Evolutionary conservation across 2,888 invertebrate species (phyloP).

Genomic region (Cybosia mesomella): DNA sequence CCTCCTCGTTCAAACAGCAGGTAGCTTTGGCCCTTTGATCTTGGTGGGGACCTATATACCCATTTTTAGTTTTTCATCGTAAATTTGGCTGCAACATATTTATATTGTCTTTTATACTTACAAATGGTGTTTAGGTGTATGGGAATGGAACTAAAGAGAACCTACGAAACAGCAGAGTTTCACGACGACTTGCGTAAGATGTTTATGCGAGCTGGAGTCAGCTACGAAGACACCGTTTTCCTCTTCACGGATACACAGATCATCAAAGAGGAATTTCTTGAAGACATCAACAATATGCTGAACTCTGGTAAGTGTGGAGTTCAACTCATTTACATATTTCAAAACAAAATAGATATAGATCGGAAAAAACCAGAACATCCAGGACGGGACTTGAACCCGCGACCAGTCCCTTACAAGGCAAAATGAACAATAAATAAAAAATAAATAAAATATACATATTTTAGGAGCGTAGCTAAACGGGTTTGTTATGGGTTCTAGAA

Average conservation of each 20-base stretch:
- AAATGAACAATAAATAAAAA: too few species aligned
- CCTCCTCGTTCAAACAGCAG: neutral
- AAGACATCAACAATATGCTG: constrained; percentile 96
- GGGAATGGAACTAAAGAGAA: constrained; percentile 95
- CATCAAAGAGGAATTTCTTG: constrained; percentile 95
- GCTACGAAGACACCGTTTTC: constrained; percentile 92
- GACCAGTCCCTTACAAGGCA: too few species aligned
- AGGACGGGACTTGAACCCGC: too few species aligned
- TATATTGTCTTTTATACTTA: neutral
- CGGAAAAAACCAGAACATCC: too few species aligned
- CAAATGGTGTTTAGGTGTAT: constrained; percentile 87
- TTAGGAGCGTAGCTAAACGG: too few species aligned
- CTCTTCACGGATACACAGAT: constrained; percentile 97
- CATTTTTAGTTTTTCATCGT: neutral
- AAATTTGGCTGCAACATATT: neutral
- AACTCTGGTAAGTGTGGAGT: constrained; percentile 90
- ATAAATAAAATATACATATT: too few species aligned
- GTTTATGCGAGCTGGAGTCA: constrained; percentile 92
- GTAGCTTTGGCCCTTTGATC: neutral
- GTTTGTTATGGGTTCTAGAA: too few species aligned
- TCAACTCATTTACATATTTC: neutral
- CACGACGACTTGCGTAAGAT: constrained; percentile 94
- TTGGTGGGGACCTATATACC: neutral
- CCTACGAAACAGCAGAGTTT: constrained; percentile 93
- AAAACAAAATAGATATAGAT: too few species aligned